A percentile compares a stretch with the other conserved stretches of the same genome.
Evolutionary conservation across 2,797 vertebrate species (phyloP).

Genomic region (Tauraco hartlaubi): DNA sequence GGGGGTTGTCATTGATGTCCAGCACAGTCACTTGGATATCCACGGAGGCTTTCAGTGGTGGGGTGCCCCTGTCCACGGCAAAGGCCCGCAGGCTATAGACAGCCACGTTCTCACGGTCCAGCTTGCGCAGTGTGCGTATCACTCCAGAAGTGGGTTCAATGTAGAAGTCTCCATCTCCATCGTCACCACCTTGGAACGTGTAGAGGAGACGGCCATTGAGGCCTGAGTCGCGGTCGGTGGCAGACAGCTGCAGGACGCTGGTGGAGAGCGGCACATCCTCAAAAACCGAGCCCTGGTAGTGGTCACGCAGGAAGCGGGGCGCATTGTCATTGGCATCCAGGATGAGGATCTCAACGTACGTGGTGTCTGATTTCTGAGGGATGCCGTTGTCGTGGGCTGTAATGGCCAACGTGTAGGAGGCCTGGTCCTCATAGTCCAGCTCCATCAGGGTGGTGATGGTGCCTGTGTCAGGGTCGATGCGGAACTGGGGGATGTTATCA

Average conservation of each 20-base stretch:
- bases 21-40: constrained; percentile 89
- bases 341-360: constrained; percentile 94
- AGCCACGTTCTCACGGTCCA: constrained; percentile 94
- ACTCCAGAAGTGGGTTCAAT: constrained; percentile 95
- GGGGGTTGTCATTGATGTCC: constrained; percentile 97
- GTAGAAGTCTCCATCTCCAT: constrained; percentile 94
- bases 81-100: constrained; percentile 91
- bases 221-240: constrained; percentile 91
- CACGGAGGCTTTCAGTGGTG: constrained; percentile 88
- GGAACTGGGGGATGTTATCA: constrained; percentile 94
- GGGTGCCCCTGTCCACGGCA: constrained; percentile 91
- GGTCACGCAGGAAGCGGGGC: constrained; percentile 89
- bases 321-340: constrained; percentile 93
- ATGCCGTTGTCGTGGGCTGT: constrained; percentile 95
- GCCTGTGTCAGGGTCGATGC: constrained; percentile 91
- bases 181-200: constrained; percentile 93
- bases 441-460: constrained; percentile 92
- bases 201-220: constrained; percentile 92
- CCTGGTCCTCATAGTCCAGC: constrained; percentile 95
- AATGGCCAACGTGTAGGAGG: constrained; percentile 94
- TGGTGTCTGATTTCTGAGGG: constrained; percentile 96
- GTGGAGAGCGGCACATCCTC: constrained; percentile 92
- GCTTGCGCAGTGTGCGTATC: constrained; percentile 90
- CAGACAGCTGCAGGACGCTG: constrained; percentile 95
- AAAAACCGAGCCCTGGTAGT: constrained; percentile 90